These are phyloP conservation scores for Leptosomus discolor DNA, from an alignment of 2,113 vertebrate genomes.

Conservation along the genomic window DNA sequence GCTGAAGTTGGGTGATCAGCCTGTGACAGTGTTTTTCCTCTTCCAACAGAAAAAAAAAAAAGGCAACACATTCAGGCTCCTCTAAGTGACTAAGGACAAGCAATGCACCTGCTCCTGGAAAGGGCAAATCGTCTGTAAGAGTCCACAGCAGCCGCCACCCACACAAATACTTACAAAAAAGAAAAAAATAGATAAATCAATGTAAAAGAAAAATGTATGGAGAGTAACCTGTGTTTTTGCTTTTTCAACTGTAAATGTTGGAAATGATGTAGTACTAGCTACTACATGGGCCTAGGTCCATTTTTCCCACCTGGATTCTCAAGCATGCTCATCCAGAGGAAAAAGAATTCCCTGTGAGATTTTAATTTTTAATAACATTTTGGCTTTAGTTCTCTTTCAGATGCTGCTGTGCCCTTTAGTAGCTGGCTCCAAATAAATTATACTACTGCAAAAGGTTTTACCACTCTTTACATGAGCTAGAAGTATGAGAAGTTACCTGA, in stretches of 20 bases:
- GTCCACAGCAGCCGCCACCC: rapidly evolving
- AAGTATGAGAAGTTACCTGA: constrained; percentile 36
- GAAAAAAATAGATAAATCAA: not conserved
- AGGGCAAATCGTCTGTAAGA: not conserved
- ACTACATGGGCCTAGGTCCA: not conserved
- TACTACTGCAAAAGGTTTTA: constrained; percentile 41
- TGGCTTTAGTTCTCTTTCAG: constrained; percentile 33
- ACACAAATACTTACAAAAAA: not conserved
- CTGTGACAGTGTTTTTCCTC: not conserved
- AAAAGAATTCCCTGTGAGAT: not conserved
- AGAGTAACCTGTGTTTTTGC: not conserved
- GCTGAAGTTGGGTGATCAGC: not conserved
- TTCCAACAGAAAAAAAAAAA: not conserved
- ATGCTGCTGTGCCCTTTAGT: constrained; percentile 43
- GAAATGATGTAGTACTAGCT: not conserved
- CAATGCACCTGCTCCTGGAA: rapidly evolving
- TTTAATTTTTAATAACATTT: constrained; percentile 55
- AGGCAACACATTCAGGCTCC: not conserved
- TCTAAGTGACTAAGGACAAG: not conserved
- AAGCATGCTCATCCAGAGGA: not conserved
- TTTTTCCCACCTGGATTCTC: not conserved
- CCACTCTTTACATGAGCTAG: not conserved
- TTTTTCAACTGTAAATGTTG: not conserved
- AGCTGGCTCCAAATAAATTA: constrained; percentile 50
- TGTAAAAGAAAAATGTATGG: not conserved